A percentile compares a stretch with the other conserved stretches of the same genome.
Evolutionary conservation across 2,888 invertebrate species (phyloP).

Genomic region (Drosophila engyochracea): DNA sequence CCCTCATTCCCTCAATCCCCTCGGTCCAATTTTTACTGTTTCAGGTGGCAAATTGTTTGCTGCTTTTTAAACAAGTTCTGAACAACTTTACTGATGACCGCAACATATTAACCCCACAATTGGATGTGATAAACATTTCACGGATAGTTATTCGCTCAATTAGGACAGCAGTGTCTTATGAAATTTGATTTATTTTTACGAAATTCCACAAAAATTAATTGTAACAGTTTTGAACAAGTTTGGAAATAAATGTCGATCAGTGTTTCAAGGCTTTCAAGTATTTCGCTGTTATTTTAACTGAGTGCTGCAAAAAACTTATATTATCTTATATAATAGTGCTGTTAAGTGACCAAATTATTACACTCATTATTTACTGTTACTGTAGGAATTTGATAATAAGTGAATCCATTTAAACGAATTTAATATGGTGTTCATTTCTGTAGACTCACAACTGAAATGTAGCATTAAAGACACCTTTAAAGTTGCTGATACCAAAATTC

Average conservation of each 20-base stretch:
- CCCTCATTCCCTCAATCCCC: neutral
- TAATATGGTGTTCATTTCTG: neutral
- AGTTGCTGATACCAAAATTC: constrained; percentile 6
- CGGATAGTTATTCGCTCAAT: neutral
- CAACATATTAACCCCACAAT: constrained; percentile 17
- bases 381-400: neutral
- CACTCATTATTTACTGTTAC: constrained; percentile 24
- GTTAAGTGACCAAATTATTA: constrained; percentile 63
- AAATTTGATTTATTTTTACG: neutral
- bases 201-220: neutral
- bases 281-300: constrained; percentile 27
- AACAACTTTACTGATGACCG: constrained; percentile 3
- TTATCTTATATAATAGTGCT: constrained; percentile 20
- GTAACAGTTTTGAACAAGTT: neutral
- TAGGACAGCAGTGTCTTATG: neutral
- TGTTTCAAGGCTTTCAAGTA: constrained; percentile 5
- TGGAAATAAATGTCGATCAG: constrained; percentile 5
- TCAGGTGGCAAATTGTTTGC: constrained; percentile 1
- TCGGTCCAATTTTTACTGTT: neutral
- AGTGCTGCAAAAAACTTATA: constrained; percentile 47
- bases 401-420: neutral
- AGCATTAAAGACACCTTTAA: neutral
- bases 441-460: neutral
- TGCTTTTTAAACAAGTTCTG: constrained; percentile 18
- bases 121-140: constrained; percentile 8